Conservation (phyloP, 2,113 vertebrate genomes). For the Phyllostomus discolor region DNA sequence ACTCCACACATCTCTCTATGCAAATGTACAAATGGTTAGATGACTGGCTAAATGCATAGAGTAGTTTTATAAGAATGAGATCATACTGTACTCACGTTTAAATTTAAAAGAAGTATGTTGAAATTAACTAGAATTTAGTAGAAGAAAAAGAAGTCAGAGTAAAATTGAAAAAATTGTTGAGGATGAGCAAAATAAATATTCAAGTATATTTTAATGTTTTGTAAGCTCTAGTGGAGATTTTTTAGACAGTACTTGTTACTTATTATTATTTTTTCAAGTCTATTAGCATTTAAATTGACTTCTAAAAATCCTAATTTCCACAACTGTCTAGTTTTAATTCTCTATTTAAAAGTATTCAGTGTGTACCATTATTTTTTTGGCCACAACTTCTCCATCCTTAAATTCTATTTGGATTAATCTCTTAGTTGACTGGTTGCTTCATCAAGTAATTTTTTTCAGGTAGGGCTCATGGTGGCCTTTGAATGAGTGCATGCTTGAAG, state of each 20-base stretch:
- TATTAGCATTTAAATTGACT: constrained; percentile 58
- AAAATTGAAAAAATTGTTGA: not conserved
- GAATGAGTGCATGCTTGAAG: not conserved
- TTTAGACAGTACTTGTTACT: constrained; percentile 12
- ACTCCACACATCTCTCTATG: not conserved
- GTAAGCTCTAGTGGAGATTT: not conserved
- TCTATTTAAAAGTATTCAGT: constrained; percentile 16
- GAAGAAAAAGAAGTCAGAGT: not conserved
- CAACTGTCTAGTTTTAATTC: constrained; percentile 28
- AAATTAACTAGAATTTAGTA: not conserved
- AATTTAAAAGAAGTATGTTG: constrained; percentile 1
- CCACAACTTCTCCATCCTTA: not conserved
- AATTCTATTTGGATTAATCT: constrained; percentile 29
- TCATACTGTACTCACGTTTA: not conserved
- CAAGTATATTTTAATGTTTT: not conserved
- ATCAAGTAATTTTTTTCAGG: not conserved
- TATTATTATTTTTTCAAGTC: constrained; percentile 40
- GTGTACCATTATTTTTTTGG: not conserved
- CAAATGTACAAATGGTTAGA: not conserved
- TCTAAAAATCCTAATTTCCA: not conserved
- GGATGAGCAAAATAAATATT: not conserved
- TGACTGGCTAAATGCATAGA: not conserved
- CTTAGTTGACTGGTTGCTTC: not conserved
- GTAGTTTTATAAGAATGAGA: not conserved
- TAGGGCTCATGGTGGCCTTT: not conserved